Evolutionary conservation across 1,140 invertebrate species (phyloP), one percentile per base, ranked within the genome.

Genomic region (Xylocopa sonorina): DNA sequence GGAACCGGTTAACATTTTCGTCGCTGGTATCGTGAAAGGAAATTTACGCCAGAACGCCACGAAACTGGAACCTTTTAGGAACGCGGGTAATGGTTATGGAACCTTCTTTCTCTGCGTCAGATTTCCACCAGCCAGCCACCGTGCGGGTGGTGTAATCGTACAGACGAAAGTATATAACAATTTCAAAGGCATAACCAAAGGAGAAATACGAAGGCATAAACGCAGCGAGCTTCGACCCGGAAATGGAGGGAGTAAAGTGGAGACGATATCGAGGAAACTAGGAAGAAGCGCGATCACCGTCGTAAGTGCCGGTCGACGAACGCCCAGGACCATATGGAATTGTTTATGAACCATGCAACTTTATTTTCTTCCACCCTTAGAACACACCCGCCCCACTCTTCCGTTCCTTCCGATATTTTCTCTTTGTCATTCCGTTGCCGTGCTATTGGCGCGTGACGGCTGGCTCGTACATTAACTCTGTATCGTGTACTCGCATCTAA

Each of bases 11-110:
- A 34, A 32, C 69, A 69, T 68, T 64, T 66, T 43, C 66, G 62
- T 66, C 53, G 75, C n/a, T 38, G n/a, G 85, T 84, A 86, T 90
- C 88, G 89, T 79, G 76, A 80, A 66, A 88, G 85, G 89, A 89
- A 90, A 88, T 88, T 85, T 77, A 75, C 83, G 85, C 85, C 73
- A 75, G 71, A 86, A 75, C 81, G 73, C 73, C 66, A 24, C 27
- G 55, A 83, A 87, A 82, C 51, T 72, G 77, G 64, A 86, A 87
- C 85, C 84, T 90, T 90, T 84, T 87, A 84, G 80, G 78, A 74
- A n/a, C n/a, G 63, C 53, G 74, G 84, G 89, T 71, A 90, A 91
- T 77, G 86, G 84, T 91, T 90, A 90, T 90, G 83, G 84, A 84
- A 83, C 53, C 48, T 51, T 51, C 77, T 46, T 14, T 48, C 16